phyloP scores from a whole-genome alignment of 2,113 vertebrate species.

The Abramis brama region DNA sequence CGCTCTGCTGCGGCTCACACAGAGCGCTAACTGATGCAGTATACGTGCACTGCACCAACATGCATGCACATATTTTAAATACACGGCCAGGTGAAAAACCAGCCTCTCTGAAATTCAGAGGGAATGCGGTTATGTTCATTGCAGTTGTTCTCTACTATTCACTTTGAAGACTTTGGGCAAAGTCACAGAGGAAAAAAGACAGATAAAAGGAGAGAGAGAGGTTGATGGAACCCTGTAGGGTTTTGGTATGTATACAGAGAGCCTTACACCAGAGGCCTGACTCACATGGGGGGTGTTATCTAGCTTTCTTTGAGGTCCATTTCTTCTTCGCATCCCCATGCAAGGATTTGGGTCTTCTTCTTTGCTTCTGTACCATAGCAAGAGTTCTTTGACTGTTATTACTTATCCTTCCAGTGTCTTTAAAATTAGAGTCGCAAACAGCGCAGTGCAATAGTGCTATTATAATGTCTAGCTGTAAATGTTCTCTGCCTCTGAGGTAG shows the following conservation, averaged over 20 bases:
- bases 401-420: neutral
- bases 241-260: constrained; percentile 13
- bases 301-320: neutral
- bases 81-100: constrained; percentile 19
- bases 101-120: constrained; percentile 21
- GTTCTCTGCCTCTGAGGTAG: neutral
- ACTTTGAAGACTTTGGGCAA: constrained; percentile 22
- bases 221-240: neutral
- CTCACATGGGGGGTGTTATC: neutral
- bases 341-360: neutral
- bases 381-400: neutral
- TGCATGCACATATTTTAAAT: neutral
- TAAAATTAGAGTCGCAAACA: neutral
- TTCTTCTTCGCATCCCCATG: constrained; percentile 5
- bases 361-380: neutral
- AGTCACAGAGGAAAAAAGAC: constrained; percentile 15
- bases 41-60: neutral
- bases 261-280: constrained; percentile 2
- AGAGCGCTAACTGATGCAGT: neutral
- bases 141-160: constrained; percentile 14
- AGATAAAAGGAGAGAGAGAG: constrained; percentile 12
- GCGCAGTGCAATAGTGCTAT: neutral
- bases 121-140: neutral
- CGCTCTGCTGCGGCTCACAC: neutral
- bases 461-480: neutral